Conservation (phyloP, 2,888 invertebrate genomes). For the Drosophila buzzatii region DNA sequence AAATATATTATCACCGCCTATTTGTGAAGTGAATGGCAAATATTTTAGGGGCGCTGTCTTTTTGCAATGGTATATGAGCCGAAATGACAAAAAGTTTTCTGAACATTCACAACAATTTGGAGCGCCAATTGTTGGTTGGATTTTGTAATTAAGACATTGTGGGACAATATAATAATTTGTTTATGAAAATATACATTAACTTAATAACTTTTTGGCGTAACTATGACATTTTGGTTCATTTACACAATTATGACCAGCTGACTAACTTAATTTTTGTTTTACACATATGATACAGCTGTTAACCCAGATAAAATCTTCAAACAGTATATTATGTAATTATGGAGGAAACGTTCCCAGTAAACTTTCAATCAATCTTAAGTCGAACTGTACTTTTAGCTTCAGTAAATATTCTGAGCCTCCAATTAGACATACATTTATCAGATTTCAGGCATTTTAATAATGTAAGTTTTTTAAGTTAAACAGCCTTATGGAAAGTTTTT, state of each 20-base stretch:
- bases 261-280: not conserved
- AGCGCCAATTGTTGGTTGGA: conserved; percentile 30
- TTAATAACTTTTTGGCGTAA: conserved; percentile 49
- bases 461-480: not conserved
- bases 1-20: conserved; percentile 45
- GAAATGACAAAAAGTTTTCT: conserved; percentile 52
- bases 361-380: not conserved
- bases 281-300: not conserved
- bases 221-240: conserved; percentile 36
- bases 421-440: not conserved
- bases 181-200: conserved; percentile 54
- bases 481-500: not conserved
- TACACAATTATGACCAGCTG: not conserved
- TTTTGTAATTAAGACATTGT: conserved; percentile 63
- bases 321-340: not conserved
- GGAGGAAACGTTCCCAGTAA: not conserved
- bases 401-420: not conserved
- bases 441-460: not conserved
- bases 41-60: conserved; percentile 46
- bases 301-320: not conserved
- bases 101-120: conserved; percentile 40
- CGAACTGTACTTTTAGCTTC: no score
- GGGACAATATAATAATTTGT: conserved; percentile 59
- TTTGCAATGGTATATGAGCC: conserved; percentile 42
- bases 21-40: conserved; percentile 56